Evolutionary conservation across 2,797 vertebrate species (phyloP).

Genomic region (Eremophila alpestris): DNA sequence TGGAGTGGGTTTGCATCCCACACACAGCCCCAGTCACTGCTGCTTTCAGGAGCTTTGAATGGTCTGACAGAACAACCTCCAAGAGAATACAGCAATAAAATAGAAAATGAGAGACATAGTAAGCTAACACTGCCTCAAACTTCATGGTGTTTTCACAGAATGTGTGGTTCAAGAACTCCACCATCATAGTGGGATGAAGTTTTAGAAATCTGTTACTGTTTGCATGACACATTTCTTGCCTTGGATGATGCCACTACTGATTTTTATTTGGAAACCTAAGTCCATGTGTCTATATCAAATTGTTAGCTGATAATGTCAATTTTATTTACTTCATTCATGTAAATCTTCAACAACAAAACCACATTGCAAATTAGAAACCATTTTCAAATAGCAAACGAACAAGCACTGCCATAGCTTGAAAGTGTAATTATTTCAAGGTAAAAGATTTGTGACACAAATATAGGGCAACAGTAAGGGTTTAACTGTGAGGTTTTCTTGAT

Average conservation of each 20-base stretch:
- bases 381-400: background rate
- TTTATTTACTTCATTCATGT: slow-evolving; percentile 1
- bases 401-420: background rate
- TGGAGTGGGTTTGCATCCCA: accelerated
- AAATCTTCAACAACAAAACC: background rate
- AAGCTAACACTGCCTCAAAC: background rate
- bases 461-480: background rate
- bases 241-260: background rate
- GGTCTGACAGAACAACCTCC: background rate
- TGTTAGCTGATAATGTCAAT: background rate
- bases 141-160: background rate
- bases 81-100: background rate
- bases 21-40: accelerated
- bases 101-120: background rate
- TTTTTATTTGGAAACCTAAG: background rate
- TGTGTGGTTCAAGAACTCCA: accelerated
- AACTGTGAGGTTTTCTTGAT: background rate
- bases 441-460: background rate
- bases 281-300: background rate
- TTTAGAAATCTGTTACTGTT: background rate
- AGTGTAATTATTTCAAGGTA: background rate
- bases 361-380: background rate
- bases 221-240: background rate
- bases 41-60: background rate
- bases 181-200: background rate